Base-by-base conservation (phyloP, 1,140 invertebrate species). In the Tetramorium parvispinum region DNA sequence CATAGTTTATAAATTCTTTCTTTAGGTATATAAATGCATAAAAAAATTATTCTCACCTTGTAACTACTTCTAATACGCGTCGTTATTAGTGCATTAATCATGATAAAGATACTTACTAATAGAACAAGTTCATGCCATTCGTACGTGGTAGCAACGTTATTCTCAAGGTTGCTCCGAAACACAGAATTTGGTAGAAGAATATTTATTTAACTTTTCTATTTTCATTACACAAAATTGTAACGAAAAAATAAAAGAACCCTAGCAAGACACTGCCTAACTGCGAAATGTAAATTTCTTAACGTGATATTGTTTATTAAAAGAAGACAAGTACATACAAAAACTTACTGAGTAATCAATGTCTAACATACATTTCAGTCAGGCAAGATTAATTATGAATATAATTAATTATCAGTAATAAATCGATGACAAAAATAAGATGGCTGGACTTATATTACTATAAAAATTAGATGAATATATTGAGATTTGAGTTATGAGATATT, bases 21-120 rank as follows among this genome's bases (percentile, higher is more conserved):
- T 1, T 6, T 55, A 27, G 21, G 24, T 32, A 32, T 79, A 65
- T 51, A 78, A 51, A 53, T 53, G n/a, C 27, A 66, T 59, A 27
- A 79, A 7, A 55, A 73, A 32, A n/a, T 49, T 37, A 1, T 49
- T 71, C 5, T 75, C 27, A 75, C 66, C 53, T 83, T 75, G 79
- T 37, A 83, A 61, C 53, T 73, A 46, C 13, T n/a, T 49, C 4
- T 70, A 24, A 13, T 2, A 6, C 3, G 11, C 18, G 55, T 21
- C 24, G 8, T 63, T 61, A 24, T 75, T 83, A 63, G 2, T 83
- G 53, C 53, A 83, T 83, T 75, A 61, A 75, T 37, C 7, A 83
- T 73, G 59, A 46, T 75, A 46, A 59, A 70, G 18, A 49, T 24
- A 24, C 43, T 59, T 83, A 37, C 21, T 61, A 75, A 83, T 75